These are phyloP conservation scores for Mustelus asterias DNA, from an alignment of 2,113 vertebrate genomes.

Conservation along the genomic window DNA sequence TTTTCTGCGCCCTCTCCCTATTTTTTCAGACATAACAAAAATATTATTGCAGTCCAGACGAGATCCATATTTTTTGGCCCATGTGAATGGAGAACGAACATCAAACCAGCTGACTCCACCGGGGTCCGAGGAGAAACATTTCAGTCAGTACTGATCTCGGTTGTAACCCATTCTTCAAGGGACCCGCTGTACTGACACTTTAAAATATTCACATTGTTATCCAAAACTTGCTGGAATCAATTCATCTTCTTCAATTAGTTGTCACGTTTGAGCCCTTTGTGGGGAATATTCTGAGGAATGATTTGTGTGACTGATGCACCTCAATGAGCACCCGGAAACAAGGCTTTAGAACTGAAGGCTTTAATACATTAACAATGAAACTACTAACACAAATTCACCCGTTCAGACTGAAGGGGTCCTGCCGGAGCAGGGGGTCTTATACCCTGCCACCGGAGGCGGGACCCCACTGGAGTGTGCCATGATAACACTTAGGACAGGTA, in stretches of 20 bases:
- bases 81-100: neutral
- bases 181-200: neutral
- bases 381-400: too few species aligned
- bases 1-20: constrained; percentile 7
- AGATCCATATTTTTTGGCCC: neutral
- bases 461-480: too few species aligned
- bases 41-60: constrained; percentile 17
- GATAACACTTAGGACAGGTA: too few species aligned
- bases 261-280: neutral
- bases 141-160: neutral
- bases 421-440: too few species aligned
- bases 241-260: neutral
- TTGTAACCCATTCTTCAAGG: neutral
- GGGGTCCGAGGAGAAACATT: neutral
- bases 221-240: neutral
- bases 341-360: too few species aligned
- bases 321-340: too few species aligned
- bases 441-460: too few species aligned
- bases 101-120: neutral
- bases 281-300: neutral
- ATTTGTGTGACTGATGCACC: too few species aligned
- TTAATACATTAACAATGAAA: too few species aligned
- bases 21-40: constrained; percentile 24
- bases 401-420: too few species aligned
- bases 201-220: neutral